A percentile compares a stretch with the other conserved stretches of the same genome.
phyloP scores from a whole-genome alignment of 2,888 invertebrate genomes.

The Amphipyra berbera region DNA sequence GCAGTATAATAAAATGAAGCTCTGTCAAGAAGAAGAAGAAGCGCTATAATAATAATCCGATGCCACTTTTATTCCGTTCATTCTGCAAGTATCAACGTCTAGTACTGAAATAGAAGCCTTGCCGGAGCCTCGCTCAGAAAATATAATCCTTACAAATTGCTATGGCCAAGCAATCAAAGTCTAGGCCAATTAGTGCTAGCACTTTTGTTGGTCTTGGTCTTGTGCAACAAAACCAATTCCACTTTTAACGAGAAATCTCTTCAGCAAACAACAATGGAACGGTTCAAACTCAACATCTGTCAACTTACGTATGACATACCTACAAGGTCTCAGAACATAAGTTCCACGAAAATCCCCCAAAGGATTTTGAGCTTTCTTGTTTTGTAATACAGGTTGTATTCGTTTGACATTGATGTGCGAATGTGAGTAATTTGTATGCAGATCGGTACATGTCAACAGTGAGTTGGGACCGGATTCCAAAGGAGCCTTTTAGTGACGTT shows the following conservation, averaged over 20 bases:
- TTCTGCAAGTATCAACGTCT: background rate
- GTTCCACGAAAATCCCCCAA: constrained; percentile 14
- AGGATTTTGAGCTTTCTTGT: constrained; percentile 33
- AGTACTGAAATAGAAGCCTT: constrained; percentile 5
- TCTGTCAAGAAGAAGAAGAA: no score
- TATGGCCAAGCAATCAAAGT: constrained; percentile 27
- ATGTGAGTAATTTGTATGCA: constrained; percentile 69
- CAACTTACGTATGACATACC: constrained; percentile 61
- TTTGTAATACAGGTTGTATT: constrained; percentile 35
- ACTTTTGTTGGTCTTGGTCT: constrained; percentile 18
- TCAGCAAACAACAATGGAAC: constrained; percentile 57
- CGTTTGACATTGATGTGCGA: constrained; percentile 20
- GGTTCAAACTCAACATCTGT: constrained; percentile 64
- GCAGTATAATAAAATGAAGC: no score
- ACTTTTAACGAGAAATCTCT: constrained; percentile 51
- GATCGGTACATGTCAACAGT: constrained; percentile 66
- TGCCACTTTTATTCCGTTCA: constrained; percentile 4
- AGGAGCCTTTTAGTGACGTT: constrained; percentile 64
- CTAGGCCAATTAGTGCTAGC: constrained; percentile 43
- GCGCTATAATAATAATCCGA: background rate
- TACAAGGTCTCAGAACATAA: constrained; percentile 57
- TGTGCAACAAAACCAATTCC: constrained; percentile 41
- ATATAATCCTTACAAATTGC: constrained; percentile 51
- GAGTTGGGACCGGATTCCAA: constrained; percentile 62
- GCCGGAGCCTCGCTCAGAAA: constrained; percentile 7